phyloP scores from a whole-genome alignment of 2,113 vertebrate genomes.

The Alouatta palliata region DNA sequence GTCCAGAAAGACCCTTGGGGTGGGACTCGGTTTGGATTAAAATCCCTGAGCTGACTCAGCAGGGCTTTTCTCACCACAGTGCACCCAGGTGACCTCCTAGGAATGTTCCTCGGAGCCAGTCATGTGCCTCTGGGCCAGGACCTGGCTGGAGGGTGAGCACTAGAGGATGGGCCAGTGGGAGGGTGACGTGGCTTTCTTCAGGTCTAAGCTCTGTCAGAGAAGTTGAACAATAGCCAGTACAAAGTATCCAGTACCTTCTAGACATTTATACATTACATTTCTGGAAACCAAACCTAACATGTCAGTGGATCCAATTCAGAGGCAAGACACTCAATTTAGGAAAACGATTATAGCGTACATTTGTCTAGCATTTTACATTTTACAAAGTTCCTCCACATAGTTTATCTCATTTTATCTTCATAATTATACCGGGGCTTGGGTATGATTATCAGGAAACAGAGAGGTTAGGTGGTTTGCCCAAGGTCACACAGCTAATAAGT shows the following conservation, averaged over 20 bases:
- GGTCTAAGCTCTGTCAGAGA: not conserved
- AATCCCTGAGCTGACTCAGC: not conserved
- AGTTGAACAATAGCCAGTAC: not conserved
- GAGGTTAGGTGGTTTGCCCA: slow-evolving; percentile 63
- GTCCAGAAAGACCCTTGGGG: not conserved
- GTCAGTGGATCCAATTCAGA: slow-evolving; percentile 21
- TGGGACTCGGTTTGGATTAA: not conserved
- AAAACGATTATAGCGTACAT: slow-evolving; percentile 3
- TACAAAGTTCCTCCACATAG: not conserved
- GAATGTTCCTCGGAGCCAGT: not conserved
- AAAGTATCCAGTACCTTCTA: not conserved
- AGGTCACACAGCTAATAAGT: slow-evolving; percentile 68
- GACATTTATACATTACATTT: slow-evolving; percentile 21
- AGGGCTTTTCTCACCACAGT: not conserved
- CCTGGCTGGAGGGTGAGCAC: not conserved
- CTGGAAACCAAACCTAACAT: slow-evolving; percentile 42
- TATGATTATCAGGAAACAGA: slow-evolving; percentile 50
- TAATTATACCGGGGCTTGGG: not conserved
- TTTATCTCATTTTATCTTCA: slow-evolving; percentile 48
- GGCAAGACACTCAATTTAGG: slow-evolving; percentile 31
- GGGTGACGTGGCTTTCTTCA: not conserved
- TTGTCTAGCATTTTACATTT: slow-evolving; percentile 18
- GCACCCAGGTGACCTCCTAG: not conserved
- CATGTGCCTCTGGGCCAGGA: not conserved
- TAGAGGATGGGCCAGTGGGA: too few species aligned